These are phyloP conservation scores for Matsumurasca onukii DNA, from an alignment of 1,140 invertebrate species.

Conservation along the genomic window DNA sequence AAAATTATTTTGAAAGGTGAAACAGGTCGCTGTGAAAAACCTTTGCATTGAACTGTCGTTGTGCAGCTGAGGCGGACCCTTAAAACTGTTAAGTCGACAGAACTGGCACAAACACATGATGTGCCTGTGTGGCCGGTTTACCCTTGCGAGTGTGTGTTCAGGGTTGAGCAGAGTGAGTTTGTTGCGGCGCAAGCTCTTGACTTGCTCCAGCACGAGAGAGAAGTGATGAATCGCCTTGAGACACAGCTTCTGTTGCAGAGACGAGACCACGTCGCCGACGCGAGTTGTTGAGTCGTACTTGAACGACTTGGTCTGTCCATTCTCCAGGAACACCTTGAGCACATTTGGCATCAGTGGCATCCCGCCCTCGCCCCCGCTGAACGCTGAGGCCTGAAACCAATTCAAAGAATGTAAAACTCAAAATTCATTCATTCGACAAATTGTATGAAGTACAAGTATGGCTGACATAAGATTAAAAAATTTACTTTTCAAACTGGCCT, in stretches of 20 bases:
- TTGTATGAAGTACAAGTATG: slow-evolving; percentile 23
- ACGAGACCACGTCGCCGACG: slow-evolving; percentile 83
- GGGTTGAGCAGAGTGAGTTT: slow-evolving; percentile 82
- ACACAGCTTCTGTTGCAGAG: slow-evolving; percentile 82
- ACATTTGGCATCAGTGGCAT: slow-evolving; percentile 90
- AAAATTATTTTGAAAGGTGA: too few species aligned
- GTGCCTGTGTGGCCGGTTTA: too few species aligned
- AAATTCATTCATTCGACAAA: too few species aligned
- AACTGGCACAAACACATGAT: too few species aligned
- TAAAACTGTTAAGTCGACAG: too few species aligned
- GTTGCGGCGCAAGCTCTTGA: slow-evolving; percentile 80
- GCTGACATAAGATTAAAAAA: too few species aligned
- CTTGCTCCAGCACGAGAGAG: slow-evolving; percentile 86
- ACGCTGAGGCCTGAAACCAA: slow-evolving; percentile 67
- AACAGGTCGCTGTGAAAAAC: too few species aligned
- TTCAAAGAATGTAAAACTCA: too few species aligned
- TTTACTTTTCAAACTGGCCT: too few species aligned
- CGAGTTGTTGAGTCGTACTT: slow-evolving; percentile 90
- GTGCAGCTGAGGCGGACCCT: too few species aligned
- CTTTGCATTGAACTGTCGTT: too few species aligned
- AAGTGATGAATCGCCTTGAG: slow-evolving; percentile 80
- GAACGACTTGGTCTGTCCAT: slow-evolving; percentile 95
- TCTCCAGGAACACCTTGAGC: slow-evolving; percentile 90
- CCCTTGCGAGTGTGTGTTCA: slow-evolving; percentile 79
- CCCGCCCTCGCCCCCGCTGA: slow-evolving; percentile 74